Evolutionary conservation across 2,113 vertebrate genomes (phyloP).

Genomic region (Ceyx cyanopectus): DNA sequence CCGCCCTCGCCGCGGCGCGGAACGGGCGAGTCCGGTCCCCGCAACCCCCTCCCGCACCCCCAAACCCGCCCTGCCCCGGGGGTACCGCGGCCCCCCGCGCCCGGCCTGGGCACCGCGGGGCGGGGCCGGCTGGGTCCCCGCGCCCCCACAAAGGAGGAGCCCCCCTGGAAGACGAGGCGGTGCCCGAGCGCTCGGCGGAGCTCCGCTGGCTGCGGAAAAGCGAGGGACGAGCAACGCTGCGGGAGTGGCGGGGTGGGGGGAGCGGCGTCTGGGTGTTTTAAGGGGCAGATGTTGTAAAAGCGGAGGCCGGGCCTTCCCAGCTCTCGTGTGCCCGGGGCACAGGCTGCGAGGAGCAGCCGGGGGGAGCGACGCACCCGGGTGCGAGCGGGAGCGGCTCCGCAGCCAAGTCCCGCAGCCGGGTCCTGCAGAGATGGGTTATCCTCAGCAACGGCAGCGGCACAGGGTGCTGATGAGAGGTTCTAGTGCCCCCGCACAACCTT

Average conservation of each 20-base stretch:
- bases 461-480: rapidly evolving
- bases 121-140: not conserved
- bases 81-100: no score
- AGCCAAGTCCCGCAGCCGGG: rapidly evolving
- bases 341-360: no score
- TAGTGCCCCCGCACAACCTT: not conserved
- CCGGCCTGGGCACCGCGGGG: no score
- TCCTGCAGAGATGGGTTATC: no score
- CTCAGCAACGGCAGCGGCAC: not conserved
- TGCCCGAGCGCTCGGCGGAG: not conserved
- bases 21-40: no score
- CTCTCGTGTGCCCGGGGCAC: no score
- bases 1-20: not conserved
- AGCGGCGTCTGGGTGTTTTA: rapidly evolving
- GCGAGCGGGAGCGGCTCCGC: not conserved
- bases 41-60: no score
- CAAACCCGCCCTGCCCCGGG: no score
- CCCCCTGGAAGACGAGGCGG: not conserved
- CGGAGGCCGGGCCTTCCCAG: not conserved
- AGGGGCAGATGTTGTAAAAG: rapidly evolving
- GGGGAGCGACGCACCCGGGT: not conserved
- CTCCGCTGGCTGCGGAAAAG: not conserved
- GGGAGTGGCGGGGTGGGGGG: no score
- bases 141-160: not conserved
- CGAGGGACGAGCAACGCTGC: not conserved